These are phyloP conservation scores for Cheumatopsyche charites DNA, from an alignment of 1,140 invertebrate genomes.

Conservation along the genomic window DNA sequence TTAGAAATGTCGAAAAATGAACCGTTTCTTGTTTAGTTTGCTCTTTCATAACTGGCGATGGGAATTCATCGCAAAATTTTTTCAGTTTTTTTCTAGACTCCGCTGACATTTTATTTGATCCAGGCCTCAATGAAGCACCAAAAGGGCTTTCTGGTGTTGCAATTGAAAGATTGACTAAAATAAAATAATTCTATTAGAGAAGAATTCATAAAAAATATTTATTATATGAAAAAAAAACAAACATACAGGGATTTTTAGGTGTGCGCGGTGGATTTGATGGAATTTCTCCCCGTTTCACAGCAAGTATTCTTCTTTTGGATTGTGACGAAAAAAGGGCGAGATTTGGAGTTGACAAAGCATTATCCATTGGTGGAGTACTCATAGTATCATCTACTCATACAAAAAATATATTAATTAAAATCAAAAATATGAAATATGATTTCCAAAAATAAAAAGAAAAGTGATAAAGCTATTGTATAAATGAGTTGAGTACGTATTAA, in stretches of 20 bases:
- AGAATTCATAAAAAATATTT: no score
- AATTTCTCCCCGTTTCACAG: conserved; percentile 56
- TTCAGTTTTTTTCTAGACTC: conserved; percentile 55
- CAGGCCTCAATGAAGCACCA: conserved; percentile 54
- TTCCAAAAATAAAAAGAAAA: background rate
- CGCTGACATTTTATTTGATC: conserved; percentile 52
- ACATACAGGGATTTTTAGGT: conserved; percentile 57
- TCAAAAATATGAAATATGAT: background rate
- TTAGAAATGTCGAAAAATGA: conserved; percentile 13
- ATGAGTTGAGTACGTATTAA: background rate
- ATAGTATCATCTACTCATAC: conserved; percentile 38
- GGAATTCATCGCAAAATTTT: conserved; percentile 54
- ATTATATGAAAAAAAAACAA: background rate
- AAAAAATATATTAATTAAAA: conserved; percentile 2
- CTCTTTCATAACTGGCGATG: conserved; percentile 36
- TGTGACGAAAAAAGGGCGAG: conserved; percentile 53
- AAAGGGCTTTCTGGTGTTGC: conserved; percentile 57
- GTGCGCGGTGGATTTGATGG: conserved; percentile 56
- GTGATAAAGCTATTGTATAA: background rate
- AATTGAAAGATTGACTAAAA: conserved; percentile 52
- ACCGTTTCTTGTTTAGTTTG: conserved; percentile 35
- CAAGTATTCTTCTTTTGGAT: conserved; percentile 54
- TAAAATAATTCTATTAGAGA: background rate
- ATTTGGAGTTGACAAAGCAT: conserved; percentile 57
- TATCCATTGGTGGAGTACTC: conserved; percentile 53